phyloP scores from a whole-genome alignment of 1,140 invertebrate genomes.

The Ladona fulva region DNA sequence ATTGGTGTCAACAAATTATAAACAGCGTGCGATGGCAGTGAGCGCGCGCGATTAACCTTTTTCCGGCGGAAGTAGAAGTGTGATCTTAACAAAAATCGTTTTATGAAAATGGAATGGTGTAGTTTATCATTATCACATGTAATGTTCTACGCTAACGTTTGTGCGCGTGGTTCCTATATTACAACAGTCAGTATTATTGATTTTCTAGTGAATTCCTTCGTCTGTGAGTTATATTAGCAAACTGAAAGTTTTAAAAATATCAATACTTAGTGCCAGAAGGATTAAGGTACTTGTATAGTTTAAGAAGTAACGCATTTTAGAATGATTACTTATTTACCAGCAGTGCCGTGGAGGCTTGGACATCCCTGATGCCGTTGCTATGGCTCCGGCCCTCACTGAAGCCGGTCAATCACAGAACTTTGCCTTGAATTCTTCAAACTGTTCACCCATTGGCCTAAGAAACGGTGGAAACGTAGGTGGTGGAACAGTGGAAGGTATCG shows the following conservation, averaged over 20 bases:
- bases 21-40: not conserved
- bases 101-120: not conserved
- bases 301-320: not conserved
- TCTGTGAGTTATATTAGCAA: too few species aligned
- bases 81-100: not conserved
- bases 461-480: not conserved
- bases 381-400: constrained; percentile 64
- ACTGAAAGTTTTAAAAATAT: too few species aligned
- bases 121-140: not conserved
- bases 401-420: constrained; percentile 50
- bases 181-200: not conserved
- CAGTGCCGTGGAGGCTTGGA: constrained; percentile 25
- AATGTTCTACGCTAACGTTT: not conserved
- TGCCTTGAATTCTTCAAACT: constrained; percentile 40
- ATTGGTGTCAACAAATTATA: not conserved
- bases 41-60: not conserved
- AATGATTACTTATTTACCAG: not conserved
- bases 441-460: constrained; percentile 31
- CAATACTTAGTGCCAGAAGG: too few species aligned
- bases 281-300: too few species aligned
- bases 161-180: not conserved
- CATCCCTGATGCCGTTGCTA: constrained; percentile 53
- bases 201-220: not conserved
- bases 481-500: not conserved
- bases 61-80: not conserved